These are phyloP conservation scores for Catharus minimus DNA, from an alignment of 2,113 vertebrate species.

Conservation along the genomic window DNA sequence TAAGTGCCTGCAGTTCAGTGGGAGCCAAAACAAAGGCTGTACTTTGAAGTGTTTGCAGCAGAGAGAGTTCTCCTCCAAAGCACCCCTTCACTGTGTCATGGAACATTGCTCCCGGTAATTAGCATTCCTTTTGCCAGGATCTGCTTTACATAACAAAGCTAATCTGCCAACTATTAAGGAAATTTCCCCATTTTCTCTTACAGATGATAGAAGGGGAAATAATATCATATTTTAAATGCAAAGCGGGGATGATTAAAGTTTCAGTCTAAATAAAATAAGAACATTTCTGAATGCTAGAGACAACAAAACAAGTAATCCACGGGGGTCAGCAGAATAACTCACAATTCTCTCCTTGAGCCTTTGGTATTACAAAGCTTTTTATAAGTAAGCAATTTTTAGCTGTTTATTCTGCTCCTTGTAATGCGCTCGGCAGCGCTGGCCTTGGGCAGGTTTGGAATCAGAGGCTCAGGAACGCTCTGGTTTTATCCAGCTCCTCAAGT, in stretches of 20 bases:
- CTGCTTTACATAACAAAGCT: slow-evolving; percentile 48
- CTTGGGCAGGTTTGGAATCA: slow-evolving; percentile 48
- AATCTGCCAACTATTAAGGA: slow-evolving; percentile 15
- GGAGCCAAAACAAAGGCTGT: background rate
- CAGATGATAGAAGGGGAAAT: slow-evolving; percentile 5
- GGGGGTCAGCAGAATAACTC: background rate
- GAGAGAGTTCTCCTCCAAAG: background rate
- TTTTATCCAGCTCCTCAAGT: slow-evolving; percentile 45
- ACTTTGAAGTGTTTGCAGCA: slow-evolving; percentile 43
- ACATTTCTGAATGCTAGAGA: background rate
- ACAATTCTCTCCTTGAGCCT: background rate
- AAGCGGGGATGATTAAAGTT: slow-evolving; percentile 9
- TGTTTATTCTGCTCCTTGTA: slow-evolving; percentile 39
- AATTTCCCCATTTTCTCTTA: background rate
- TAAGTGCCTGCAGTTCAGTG: background rate
- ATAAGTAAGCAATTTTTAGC: slow-evolving; percentile 9
- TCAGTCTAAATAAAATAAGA: slow-evolving; percentile 3
- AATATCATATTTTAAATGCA: slow-evolving; percentile 43
- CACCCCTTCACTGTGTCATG: background rate
- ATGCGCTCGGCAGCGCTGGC: background rate
- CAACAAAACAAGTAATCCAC: slow-evolving; percentile 8
- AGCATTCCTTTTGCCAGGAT: background rate
- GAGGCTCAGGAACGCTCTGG: background rate
- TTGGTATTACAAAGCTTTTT: slow-evolving; percentile 8
- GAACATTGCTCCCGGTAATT: background rate